A percentile compares a stretch with the other conserved stretches of the same genome.
Conservation (phyloP, 2,888 invertebrate species). For the Pheosia tremula region DNA sequence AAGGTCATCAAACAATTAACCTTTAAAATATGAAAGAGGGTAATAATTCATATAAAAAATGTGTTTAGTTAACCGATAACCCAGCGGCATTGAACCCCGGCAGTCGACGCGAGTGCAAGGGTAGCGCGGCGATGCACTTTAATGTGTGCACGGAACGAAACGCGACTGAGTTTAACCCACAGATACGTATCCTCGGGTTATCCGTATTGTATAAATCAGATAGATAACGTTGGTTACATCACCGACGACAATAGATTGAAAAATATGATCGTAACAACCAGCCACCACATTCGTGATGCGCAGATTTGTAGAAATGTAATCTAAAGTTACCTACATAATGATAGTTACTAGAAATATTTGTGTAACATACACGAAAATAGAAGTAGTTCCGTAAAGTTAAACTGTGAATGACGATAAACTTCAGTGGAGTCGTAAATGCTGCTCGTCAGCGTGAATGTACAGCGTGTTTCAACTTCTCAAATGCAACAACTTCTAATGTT, state of each 20-base stretch:
- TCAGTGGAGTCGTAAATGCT: not conserved
- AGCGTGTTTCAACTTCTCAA: too few relatives aligned
- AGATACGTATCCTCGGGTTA: constrained; percentile 5
- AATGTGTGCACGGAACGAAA: constrained; percentile 2
- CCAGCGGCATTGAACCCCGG: constrained; percentile 3
- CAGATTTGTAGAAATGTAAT: not conserved
- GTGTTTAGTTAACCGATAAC: constrained; percentile 7
- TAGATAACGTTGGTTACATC: constrained; percentile 5
- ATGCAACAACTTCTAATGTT: too few relatives aligned
- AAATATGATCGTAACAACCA: not conserved
- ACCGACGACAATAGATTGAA: not conserved
- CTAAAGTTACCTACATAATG: not conserved
- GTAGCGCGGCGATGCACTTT: constrained; percentile 5
- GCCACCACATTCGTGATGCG: not conserved
- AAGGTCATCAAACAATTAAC: constrained; percentile 1
- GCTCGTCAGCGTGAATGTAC: too few relatives aligned
- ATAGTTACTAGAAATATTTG: constrained; percentile 2
- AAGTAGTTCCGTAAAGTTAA: not conserved
- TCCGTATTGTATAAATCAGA: constrained; percentile 1
- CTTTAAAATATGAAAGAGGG: not conserved
- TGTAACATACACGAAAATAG: not conserved
- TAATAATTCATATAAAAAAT: not conserved
- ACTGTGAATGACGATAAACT: constrained; percentile 5
- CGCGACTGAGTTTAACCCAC: not conserved
- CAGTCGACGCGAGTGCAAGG: constrained; percentile 3